A percentile compares a stretch with the other conserved stretches of the same genome.
Evolutionary conservation across 2,113 vertebrate species (phyloP).

Genomic region (Rhynchomys soricoides): DNA sequence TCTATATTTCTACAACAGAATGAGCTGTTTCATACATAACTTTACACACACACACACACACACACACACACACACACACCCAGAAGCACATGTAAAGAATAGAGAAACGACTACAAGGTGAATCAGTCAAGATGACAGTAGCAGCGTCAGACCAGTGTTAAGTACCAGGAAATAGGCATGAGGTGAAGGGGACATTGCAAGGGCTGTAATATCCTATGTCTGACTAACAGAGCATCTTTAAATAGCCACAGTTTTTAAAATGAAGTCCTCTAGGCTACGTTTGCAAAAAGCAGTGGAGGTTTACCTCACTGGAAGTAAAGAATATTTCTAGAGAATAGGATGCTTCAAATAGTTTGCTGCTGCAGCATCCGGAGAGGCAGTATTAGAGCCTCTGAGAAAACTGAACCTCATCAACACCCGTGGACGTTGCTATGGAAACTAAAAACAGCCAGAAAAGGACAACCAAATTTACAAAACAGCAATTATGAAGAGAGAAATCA

Average conservation of each 20-base stretch:
- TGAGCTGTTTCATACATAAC: background rate
- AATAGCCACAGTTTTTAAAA: conserved; percentile 18
- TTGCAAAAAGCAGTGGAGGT: background rate
- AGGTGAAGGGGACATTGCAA: background rate
- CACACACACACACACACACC: background rate
- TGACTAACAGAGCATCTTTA: conserved; percentile 40
- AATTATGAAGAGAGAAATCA: background rate
- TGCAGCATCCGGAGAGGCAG: background rate
- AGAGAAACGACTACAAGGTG: background rate
- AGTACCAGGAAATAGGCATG: background rate
- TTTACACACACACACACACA: background rate
- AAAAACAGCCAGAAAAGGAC: background rate
- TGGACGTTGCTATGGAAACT: background rate
- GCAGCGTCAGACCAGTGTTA: background rate
- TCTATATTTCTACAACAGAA: background rate
- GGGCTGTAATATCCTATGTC: background rate
- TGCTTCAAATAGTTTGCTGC: fast-evolving
- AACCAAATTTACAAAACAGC: background rate
- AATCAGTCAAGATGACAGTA: background rate
- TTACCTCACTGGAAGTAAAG: background rate
- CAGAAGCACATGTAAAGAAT: background rate
- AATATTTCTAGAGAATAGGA: background rate
- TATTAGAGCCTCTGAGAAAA: background rate
- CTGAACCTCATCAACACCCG: background rate
- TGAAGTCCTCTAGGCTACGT: background rate